Percentiles rank a stretch among this genome's conserved stretches.
Conservation (phyloP, 1,140 invertebrate genomes). For the Drosophila kepulauana region DNA sequence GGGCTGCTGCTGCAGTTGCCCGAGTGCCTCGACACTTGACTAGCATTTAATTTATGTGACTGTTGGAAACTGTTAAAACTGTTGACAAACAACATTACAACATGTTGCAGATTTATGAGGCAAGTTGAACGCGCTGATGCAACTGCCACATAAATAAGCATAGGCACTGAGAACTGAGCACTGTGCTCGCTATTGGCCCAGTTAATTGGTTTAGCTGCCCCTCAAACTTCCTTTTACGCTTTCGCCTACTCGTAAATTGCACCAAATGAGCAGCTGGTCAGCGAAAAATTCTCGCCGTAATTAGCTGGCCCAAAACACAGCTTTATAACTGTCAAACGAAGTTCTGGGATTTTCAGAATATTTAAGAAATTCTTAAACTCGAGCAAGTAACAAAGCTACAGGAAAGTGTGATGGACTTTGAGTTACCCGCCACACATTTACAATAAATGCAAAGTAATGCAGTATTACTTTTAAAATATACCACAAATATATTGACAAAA, state of each 20-base stretch:
- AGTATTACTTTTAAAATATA: no score
- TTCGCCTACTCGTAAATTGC: conserved; percentile 4
- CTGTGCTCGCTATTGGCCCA: conserved; percentile 24
- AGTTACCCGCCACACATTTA: no score
- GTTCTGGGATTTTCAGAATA: neutral
- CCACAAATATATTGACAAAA: no score
- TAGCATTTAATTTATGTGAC: conserved; percentile 81
- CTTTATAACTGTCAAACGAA: conserved; percentile 27
- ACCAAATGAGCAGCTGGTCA: conserved; percentile 8
- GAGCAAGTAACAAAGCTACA: no score
- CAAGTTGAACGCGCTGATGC: conserved; percentile 66
- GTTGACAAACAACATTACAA: conserved; percentile 83
- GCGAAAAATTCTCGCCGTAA: conserved; percentile 20
- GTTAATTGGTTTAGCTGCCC: conserved; percentile 31
- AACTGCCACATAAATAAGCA: conserved; percentile 75
- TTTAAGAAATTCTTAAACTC: neutral
- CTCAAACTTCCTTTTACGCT: neutral
- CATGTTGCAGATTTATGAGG: conserved; percentile 79
- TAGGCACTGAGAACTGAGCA: neutral
- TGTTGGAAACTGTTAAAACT: conserved; percentile 77
- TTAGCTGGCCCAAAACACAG: conserved; percentile 13
- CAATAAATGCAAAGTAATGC: no score
- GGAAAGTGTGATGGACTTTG: no score
- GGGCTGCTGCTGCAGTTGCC: conserved; percentile 36
- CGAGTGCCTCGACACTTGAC: conserved; percentile 63